These are phyloP conservation scores for Habropoda laboriosa DNA, from an alignment of 1,140 invertebrate genomes.

Conservation along the genomic window DNA sequence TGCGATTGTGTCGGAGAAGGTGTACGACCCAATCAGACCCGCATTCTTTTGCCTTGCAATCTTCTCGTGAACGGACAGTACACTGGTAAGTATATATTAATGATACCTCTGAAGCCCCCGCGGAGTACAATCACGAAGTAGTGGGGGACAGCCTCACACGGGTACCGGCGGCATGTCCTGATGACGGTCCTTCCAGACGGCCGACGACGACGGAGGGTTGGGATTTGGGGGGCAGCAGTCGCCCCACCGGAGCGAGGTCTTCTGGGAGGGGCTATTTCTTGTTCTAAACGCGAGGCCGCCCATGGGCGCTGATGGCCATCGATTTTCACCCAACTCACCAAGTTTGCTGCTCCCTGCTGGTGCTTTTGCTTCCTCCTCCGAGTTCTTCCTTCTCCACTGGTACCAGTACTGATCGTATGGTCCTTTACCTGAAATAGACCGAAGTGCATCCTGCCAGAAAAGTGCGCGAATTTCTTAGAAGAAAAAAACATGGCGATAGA, in stretches of 20 bases:
- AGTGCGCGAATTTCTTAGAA: background rate
- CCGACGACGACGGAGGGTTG: slow-evolving; percentile 74
- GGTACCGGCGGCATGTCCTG: slow-evolving; percentile 76
- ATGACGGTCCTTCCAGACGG: slow-evolving; percentile 73
- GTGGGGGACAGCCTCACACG: slow-evolving; percentile 80
- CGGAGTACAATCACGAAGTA: slow-evolving; percentile 80
- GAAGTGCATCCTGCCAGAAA: slow-evolving; percentile 2
- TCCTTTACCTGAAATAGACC: slow-evolving; percentile 48
- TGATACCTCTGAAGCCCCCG: slow-evolving; percentile 75
- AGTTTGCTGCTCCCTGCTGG: slow-evolving; percentile 57
- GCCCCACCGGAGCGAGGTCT: slow-evolving; percentile 96
- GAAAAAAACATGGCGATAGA: background rate
- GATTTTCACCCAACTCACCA: slow-evolving; percentile 76
- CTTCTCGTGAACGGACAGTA: no score
- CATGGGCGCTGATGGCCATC: slow-evolving; percentile 88
- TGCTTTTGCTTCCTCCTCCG: slow-evolving; percentile 45
- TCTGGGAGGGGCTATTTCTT: slow-evolving; percentile 96
- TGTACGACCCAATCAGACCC: no score
- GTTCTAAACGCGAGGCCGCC: slow-evolving; percentile 96
- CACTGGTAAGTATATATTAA: background rate
- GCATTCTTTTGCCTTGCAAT: no score
- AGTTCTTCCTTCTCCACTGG: slow-evolving; percentile 7
- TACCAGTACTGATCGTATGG: slow-evolving; percentile 42
- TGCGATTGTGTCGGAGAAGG: no score
- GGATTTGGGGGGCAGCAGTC: slow-evolving; percentile 88